Percentiles rank a stretch among this genome's conserved stretches.
Evolutionary conservation across 53 echinoderm and acorn worm genomes (phyloP).

Genomic region (Hippasteria phrygiana): DNA sequence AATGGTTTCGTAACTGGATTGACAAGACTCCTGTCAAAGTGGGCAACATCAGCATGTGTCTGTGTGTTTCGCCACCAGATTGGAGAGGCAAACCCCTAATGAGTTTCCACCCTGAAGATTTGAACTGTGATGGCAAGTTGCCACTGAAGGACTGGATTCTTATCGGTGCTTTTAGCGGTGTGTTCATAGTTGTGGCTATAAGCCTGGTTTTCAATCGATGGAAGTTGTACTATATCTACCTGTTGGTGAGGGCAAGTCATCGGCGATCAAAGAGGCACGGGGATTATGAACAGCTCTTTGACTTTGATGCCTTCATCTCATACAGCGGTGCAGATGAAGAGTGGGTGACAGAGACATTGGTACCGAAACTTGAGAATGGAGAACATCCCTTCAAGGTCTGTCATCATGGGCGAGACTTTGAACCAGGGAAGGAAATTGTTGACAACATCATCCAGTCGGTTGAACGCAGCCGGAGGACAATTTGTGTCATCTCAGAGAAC

Average conservation of each 20-base stretch:
- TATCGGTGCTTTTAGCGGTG: slow-evolving; percentile 33
- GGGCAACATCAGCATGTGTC: slow-evolving; percentile 49
- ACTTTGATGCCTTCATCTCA: slow-evolving; percentile 87
- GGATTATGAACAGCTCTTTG: slow-evolving; percentile 57
- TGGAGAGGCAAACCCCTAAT: slow-evolving; percentile 62
- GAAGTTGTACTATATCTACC: slow-evolving; percentile 63
- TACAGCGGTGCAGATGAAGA: slow-evolving; percentile 78
- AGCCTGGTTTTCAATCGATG: slow-evolving; percentile 47
- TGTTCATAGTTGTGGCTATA: slow-evolving; percentile 18
- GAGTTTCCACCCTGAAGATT: slow-evolving; percentile 68
- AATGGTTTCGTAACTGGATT: slow-evolving; percentile 94
- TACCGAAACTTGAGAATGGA: slow-evolving; percentile 64
- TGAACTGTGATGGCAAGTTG: slow-evolving; percentile 75
- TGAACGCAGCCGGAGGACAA: slow-evolving; percentile 77
- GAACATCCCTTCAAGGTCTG: slow-evolving; percentile 68
- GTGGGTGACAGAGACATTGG: slow-evolving; percentile 72
- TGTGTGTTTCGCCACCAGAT: slow-evolving; percentile 80
- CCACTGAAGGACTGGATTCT: slow-evolving; percentile 67
- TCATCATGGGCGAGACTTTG: slow-evolving; percentile 79
- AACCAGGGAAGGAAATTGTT: slow-evolving; percentile 69
- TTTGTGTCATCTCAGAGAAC: slow-evolving; percentile 83
- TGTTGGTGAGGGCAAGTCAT: slow-evolving; percentile 55
- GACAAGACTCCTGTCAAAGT: slow-evolving; percentile 70
- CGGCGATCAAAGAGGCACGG: slow-evolving; percentile 37
- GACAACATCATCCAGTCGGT: slow-evolving; percentile 85